Conservation (phyloP, 2,888 invertebrate species). For the Eupithecia tripunctaria region DNA sequence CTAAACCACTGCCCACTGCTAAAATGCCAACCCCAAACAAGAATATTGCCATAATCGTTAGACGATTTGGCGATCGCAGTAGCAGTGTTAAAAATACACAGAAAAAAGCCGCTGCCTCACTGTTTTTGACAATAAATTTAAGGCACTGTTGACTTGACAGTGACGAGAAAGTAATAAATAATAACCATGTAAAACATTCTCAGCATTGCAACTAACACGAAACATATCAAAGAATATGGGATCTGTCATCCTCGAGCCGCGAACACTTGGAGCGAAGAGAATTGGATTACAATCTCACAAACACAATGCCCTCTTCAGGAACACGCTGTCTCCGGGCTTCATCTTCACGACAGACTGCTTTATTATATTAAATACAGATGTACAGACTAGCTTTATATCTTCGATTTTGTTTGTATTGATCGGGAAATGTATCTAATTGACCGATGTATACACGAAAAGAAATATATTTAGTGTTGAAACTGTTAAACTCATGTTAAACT, state of each 20-base stretch:
- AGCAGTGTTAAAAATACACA: background rate
- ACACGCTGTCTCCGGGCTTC: background rate
- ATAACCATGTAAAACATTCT: background rate
- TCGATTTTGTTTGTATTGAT: background rate
- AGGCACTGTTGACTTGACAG: background rate
- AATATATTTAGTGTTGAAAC: no score
- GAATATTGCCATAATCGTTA: no score
- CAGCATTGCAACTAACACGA: constrained; percentile 5
- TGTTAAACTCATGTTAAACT: no score
- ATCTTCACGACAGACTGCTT: constrained; percentile 2
- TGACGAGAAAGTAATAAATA: background rate
- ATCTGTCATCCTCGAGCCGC: constrained; percentile 17
- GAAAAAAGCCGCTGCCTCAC: no score
- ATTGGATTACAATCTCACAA: constrained; percentile 24
- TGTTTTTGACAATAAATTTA: background rate
- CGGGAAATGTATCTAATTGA: background rate
- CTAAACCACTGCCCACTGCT: no score
- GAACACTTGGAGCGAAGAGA: constrained; percentile 19
- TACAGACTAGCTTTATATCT: background rate
- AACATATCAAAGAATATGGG: background rate
- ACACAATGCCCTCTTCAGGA: constrained; percentile 19
- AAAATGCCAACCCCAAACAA: no score
- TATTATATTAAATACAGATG: background rate
- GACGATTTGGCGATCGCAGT: no score
- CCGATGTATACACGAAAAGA: background rate